Evolutionary conservation across 2,113 vertebrate genomes (phyloP), one percentile per base, ranked within the genome.

Genomic region (Lamprotornis superbus): DNA sequence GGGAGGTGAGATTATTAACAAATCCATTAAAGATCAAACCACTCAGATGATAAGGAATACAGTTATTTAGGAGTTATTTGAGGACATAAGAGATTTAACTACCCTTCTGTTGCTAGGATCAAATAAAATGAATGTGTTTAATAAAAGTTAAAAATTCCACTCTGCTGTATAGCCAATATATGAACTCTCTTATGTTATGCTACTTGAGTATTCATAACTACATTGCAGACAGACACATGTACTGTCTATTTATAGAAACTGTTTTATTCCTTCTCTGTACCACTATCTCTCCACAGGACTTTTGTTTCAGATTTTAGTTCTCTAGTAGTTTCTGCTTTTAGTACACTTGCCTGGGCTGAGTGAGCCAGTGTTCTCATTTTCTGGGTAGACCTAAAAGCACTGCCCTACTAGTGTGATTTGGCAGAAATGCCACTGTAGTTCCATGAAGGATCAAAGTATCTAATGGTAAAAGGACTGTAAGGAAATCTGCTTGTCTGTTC

Each of bases 291-390:
- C n/a, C 30, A 30, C 19, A 64, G 56, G 49, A 73, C 78, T 84
- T 94, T 67, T 76, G 57, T 84, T 92, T 83, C 93, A 83, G 60
- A 47, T 81, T 78, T 91, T 83, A 55, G 31, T 82, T 89, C 15
- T 40, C 61, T 70, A 64, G 81, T 64, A 78, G n/a, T 55, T 33
- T 71, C 65, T 93, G 56, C 27, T 78, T 80, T 77, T 55, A 70
- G 42, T 42, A 17, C 76, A 30, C 55, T 83, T 83, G 24, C 20
- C 23, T 74, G 19, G 55, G 64, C 52, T 76, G 37, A 7, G 20
- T 67, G 47, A 85, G 24, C 93, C 55, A 74, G 11, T 69, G 15
- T 46, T 64, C 75, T 91, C 23, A 5, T 84, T 90, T 90, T 87
- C 67, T 83, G 46, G 8, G 12, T 50, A 50, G 67, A 80, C 17